Conservation (phyloP, 2,797 vertebrate species). For the Chromis chromis region DNA sequence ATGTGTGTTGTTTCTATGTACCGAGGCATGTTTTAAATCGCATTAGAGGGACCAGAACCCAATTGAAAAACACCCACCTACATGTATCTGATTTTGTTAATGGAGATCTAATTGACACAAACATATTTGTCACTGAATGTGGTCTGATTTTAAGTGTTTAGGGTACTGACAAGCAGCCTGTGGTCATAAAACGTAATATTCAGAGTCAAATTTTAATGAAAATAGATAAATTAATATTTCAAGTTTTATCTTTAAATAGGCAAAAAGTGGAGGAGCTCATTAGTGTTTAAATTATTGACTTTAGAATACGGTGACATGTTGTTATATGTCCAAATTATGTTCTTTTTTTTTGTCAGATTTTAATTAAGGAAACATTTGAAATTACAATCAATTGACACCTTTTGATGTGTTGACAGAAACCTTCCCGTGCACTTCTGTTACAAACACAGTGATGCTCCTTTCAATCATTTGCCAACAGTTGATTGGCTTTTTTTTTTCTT, state of each 20-base stretch:
- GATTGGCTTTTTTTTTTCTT: background rate
- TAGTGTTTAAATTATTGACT: slow-evolving; percentile 21
- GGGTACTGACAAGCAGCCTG: background rate
- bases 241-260: background rate
- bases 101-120: slow-evolving; percentile 5
- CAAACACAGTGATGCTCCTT: slow-evolving; percentile 14
- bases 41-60: slow-evolving; percentile 24
- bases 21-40: background rate
- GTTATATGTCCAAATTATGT: background rate
- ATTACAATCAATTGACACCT: slow-evolving; percentile 30
- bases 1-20: slow-evolving; percentile 3
- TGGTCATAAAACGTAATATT: background rate
- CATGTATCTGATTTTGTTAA: slow-evolving; percentile 10
- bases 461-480: slow-evolving; percentile 35
- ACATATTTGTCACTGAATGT: slow-evolving; percentile 2
- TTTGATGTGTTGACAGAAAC: slow-evolving; percentile 3
- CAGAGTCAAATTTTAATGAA: slow-evolving; percentile 1
- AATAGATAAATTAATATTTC: slow-evolving; percentile 14
- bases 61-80: background rate
- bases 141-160: slow-evolving; percentile 10
- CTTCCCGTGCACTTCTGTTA: background rate
- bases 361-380: slow-evolving; percentile 9
- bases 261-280: background rate
- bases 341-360: background rate
- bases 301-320: background rate